Conservation (phyloP, 2,113 vertebrate genomes). For the Zonotrichia leucophrys region DNA sequence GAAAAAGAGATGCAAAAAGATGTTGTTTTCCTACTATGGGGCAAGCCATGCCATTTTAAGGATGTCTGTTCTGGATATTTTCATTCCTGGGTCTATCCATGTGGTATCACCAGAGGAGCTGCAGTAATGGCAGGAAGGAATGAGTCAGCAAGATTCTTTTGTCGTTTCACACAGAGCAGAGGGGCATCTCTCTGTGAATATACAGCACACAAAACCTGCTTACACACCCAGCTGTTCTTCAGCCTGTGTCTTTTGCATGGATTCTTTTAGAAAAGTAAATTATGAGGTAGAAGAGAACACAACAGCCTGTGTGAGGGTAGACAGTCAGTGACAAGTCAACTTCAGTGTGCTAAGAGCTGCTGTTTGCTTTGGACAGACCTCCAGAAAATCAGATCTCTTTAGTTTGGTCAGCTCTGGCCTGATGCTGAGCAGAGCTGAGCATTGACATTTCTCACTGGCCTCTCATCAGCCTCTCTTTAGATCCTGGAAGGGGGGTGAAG, state of each 20-base stretch:
- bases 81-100: neutral
- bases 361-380: neutral
- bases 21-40: neutral
- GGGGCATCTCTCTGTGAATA: neutral
- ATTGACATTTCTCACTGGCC: neutral
- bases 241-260: neutral
- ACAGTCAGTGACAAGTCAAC: neutral
- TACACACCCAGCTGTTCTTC: neutral
- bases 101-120: neutral
- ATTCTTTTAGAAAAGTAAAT: neutral
- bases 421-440: neutral
- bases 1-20: neutral
- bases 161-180: neutral
- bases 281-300: neutral
- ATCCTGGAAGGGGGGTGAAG: neutral
- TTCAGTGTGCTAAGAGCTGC: accelerated
- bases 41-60: neutral
- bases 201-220: neutral
- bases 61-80: neutral
- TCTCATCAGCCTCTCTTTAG: neutral
- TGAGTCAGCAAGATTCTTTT: neutral
- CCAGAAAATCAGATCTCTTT: neutral
- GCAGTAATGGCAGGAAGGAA: neutral
- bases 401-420: neutral
- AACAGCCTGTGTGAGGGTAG: neutral